A percentile compares a stretch with the other conserved stretches of the same genome.
Evolutionary conservation across 2,888 invertebrate genomes (phyloP).

Genomic region (Taenaris catops): DNA sequence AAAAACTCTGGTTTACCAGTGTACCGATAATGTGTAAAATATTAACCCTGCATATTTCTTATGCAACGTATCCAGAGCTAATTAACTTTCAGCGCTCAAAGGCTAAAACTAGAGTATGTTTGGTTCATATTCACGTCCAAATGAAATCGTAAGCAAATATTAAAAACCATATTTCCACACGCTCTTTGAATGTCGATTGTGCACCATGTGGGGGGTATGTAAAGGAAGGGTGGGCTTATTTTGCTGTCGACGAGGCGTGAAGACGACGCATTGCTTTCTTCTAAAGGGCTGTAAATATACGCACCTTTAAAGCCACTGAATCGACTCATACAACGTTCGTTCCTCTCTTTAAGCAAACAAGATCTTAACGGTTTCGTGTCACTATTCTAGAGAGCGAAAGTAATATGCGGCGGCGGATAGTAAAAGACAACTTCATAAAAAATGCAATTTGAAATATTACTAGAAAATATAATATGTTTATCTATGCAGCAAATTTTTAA

Average conservation of each 20-base stretch:
- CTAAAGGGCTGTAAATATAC: conserved; percentile 70
- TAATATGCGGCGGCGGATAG: too few species aligned
- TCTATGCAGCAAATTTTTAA: too few species aligned
- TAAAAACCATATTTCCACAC: conserved; percentile 14
- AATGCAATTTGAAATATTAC: too few species aligned
- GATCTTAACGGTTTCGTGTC: conserved; percentile 16
- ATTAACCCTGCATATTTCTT: conserved; percentile 6
- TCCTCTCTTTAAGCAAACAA: conserved; percentile 25
- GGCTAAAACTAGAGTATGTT: conserved; percentile 13
- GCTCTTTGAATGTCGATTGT: conserved; percentile 18
- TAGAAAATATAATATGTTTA: too few species aligned
- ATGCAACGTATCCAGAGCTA: conserved; percentile 9
- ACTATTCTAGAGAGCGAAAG: conserved; percentile 27
- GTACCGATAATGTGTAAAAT: too few species aligned
- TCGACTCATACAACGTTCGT: conserved; percentile 47
- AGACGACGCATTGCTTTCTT: conserved; percentile 66
- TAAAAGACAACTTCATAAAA: too few species aligned
- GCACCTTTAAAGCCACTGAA: conserved; percentile 65
- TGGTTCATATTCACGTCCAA: not conserved
- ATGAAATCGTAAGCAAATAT: conserved; percentile 19
- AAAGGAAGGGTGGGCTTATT: conserved; percentile 47
- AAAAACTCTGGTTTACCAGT: too few species aligned
- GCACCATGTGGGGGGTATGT: conserved; percentile 35
- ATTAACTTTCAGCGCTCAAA: conserved; percentile 17
- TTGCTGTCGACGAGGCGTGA: conserved; percentile 52